A percentile compares a stretch with the other conserved stretches of the same genome.
Evolutionary conservation across 2,797 vertebrate genomes (phyloP).

Genomic region (Tympanoctomys barrerae): DNA sequence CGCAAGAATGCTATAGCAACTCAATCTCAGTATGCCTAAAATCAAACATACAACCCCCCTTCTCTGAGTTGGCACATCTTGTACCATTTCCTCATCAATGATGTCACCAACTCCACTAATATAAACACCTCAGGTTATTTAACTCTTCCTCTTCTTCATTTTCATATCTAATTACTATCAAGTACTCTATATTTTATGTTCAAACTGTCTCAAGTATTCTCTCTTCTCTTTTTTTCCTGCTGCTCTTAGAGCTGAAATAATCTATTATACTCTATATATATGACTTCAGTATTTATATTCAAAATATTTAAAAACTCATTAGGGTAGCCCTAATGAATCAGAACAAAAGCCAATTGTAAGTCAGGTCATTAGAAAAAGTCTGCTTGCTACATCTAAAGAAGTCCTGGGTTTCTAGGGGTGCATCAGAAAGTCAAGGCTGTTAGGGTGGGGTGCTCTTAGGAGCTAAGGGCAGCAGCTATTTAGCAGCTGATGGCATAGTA

Average conservation of each 20-base stretch:
- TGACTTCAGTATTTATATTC: background rate
- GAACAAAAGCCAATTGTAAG: background rate
- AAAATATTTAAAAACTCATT: slow-evolving; percentile 25
- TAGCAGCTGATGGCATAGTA: background rate
- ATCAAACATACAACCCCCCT: background rate
- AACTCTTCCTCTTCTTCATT: background rate
- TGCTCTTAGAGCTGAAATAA: background rate
- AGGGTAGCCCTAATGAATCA: background rate
- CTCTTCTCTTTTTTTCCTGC: background rate
- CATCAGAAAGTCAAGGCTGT: background rate
- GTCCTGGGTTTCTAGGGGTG: background rate
- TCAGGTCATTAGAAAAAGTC: background rate
- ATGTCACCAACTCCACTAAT: background rate
- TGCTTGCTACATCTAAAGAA: background rate
- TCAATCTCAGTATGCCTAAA: background rate
- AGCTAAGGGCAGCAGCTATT: background rate
- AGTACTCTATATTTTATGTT: background rate
- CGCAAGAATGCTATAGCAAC: background rate
- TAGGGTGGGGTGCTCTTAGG: background rate
- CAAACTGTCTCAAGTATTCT: background rate
- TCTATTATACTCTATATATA: background rate
- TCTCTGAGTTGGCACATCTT: background rate
- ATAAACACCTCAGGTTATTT: background rate
- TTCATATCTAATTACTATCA: slow-evolving; percentile 2
- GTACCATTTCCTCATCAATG: background rate